Base-by-base conservation (phyloP, 1,140 invertebrate genomes). In the Calycopis cecrops region DNA sequence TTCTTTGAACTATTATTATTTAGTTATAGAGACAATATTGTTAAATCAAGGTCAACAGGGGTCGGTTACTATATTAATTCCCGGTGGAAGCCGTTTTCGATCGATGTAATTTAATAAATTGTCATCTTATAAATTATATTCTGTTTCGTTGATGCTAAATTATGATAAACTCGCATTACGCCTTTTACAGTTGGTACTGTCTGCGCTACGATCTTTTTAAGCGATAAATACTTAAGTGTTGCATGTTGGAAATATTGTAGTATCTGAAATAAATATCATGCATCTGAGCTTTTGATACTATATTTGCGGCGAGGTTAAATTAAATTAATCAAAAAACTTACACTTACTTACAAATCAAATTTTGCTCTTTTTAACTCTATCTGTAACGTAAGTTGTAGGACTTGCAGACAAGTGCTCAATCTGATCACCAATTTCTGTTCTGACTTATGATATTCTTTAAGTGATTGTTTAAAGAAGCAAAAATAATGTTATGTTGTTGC, bases 31-130 rank as follows among this genome's bases (percentile, higher is more conserved):
- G 65, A 74, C 62, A 70, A 70, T 70, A 72, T 60, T 67, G 60
- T 63, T 40, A 50, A 50, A 35, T 17, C 17, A 17, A 61, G 66
- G 69, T 73, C 61, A 67, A 48, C 21, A 54, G 49, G 62, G 67
- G 60, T 65, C 62, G 54, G 50, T 67, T 60, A 60, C 60, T 67
- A 54, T 73, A 71, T 65, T 69, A 69, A 71, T 70, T 74, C 55
- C 57, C 59, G 51, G 57, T 50, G 61, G 64, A 63, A 69, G 55
- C 72, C 65, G 56, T 63, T 74, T 71, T 64, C 56, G 62, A 70
- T 69, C 60, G 63, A 69, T 63, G 71, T 71, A 75, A 73, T 75
- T 77, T 66, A 73, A 75, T 75, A 77, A 75, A 77, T 75, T 52
- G 50, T 38, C 35, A 52, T 40, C 18, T 52, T 18, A 8, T 37